phyloP scores from a whole-genome alignment of 2,113 vertebrate species.

The Mellivora capensis region DNA sequence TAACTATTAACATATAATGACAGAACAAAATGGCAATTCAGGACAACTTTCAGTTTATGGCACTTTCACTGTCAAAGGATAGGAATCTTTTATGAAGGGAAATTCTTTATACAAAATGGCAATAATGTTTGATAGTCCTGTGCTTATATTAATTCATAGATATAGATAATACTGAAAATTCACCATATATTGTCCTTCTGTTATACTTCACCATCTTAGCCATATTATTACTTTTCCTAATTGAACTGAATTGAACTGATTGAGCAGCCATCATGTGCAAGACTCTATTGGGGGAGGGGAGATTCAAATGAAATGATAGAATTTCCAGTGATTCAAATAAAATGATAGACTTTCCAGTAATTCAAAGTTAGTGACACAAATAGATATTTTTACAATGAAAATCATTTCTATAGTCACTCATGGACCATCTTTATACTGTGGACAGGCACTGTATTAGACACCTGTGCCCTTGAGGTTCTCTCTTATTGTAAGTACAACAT shows the following conservation, averaged over 20 bases:
- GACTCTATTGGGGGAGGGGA: neutral
- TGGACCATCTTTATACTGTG: neutral
- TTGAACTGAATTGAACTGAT: neutral
- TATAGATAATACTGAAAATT: neutral
- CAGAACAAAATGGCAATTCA: slow-evolving; percentile 20
- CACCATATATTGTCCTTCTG: neutral
- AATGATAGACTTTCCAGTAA: neutral
- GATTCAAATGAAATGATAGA: neutral
- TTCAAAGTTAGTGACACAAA: neutral
- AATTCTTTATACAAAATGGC: neutral
- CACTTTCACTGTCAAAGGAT: neutral
- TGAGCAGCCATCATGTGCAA: neutral
- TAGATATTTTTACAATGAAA: neutral
- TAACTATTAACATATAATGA: slow-evolving; percentile 53
- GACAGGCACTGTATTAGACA: neutral
- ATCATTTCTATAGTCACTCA: neutral
- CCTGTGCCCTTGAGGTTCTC: neutral
- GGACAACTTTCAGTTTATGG: neutral
- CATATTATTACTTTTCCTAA: neutral
- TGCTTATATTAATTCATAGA: neutral
- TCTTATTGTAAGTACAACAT: neutral
- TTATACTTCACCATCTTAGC: neutral
- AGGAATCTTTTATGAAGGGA: neutral
- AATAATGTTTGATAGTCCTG: neutral
- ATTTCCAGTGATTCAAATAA: neutral